A percentile compares a stretch with the other conserved stretches of the same genome.
phyloP scores from a whole-genome alignment of 2,113 vertebrate species.

The Plectropomus leopardus region DNA sequence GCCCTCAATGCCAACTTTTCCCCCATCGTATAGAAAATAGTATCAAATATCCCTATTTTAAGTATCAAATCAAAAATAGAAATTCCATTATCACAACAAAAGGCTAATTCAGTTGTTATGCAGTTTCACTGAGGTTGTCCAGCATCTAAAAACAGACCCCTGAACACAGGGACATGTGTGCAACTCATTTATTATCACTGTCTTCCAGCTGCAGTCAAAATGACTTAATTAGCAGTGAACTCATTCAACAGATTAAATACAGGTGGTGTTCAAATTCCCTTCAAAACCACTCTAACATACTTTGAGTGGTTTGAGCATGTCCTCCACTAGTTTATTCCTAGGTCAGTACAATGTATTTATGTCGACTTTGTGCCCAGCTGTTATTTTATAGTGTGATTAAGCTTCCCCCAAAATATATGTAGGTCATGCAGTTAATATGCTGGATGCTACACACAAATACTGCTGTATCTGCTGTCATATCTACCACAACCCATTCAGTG shows the following conservation, averaged over 20 bases:
- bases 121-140: neutral
- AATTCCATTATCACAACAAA: too few relatives aligned
- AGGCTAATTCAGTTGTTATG: neutral
- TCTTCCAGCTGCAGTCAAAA: constrained; percentile 20
- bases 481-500: neutral
- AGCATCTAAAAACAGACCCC: neutral
- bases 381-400: neutral
- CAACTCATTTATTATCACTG: neutral
- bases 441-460: too few relatives aligned
- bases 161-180: constrained; percentile 17
- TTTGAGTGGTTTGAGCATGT: neutral
- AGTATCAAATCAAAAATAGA: too few relatives aligned
- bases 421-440: too few relatives aligned
- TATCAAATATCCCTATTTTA: too few relatives aligned
- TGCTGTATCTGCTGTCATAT: neutral
- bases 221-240: neutral
- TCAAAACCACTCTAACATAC: neutral
- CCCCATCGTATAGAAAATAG: too few relatives aligned
- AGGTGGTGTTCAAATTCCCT: neutral
- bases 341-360: too few relatives aligned
- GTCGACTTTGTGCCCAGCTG: neutral
- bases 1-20: too few relatives aligned
- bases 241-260: neutral
- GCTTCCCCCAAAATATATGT: neutral
- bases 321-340: neutral